Evolutionary conservation across 1,140 invertebrate genomes (phyloP), one percentile per base, ranked within the genome.

Genomic region (Aphelinus atriplicis): DNA sequence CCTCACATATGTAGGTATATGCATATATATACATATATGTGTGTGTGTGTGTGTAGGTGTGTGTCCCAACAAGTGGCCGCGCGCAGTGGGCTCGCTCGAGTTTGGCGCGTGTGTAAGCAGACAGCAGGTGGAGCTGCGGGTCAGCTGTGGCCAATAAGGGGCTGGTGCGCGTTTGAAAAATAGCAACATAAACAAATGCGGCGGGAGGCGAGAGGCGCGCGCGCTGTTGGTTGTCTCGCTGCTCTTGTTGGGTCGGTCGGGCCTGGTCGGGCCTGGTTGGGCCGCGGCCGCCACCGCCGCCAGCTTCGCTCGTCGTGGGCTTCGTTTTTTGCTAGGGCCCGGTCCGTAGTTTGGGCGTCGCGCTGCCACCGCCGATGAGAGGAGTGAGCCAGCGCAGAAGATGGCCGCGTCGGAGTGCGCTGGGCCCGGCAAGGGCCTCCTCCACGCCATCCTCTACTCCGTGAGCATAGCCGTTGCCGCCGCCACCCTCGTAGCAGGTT

Each of bases 401-500:
- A 26, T 26, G 26, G 26, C 51, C 51, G 51, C 9, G 51, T 53
- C 51, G 4, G 51, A 9, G 51, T 26, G 26, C 26, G 26, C 26
- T 26, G 26, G 26, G 26, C 26, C 26, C 63, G 43, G 60, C 2
- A 73, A 65, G 26, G 45, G 10, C 2, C 7, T 1, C 5, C 53
- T 64, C 51, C 84, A 87, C 69, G 55, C 85, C 61, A 67, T 85
- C 67, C 84, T 85, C 72, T 85, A 86, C 46, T 73, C 81, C 55
- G 81, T 83, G 62, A 86, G 82, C 60, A 78, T 86, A 67, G 80
- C 79, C 78, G 81, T 87, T 77, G 84, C 84, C 77, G 68, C 84
- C 63, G 78, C 80, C 61, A 84, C 85, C 77, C 72, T 84, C 68
- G 77, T 83, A 79, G 86, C 86, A 86, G 86, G 86, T 88, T 81